These are phyloP conservation scores for Euproctis similis DNA, from an alignment of 2,888 invertebrate genomes.

Conservation along the genomic window DNA sequence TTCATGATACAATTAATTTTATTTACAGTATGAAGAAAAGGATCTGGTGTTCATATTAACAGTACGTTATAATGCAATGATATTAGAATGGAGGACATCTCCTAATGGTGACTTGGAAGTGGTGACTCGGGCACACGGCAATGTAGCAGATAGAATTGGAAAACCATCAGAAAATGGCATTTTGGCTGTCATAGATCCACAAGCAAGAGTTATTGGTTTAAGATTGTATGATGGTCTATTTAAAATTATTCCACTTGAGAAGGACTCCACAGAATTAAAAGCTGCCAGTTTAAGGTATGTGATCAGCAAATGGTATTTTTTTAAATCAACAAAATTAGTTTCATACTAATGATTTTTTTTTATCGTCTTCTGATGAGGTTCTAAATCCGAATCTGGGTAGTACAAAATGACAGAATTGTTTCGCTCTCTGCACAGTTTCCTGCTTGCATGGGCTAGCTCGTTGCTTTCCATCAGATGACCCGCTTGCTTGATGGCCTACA, in stretches of 20 bases:
- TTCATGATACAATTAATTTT: not conserved
- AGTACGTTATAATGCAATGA: conserved; percentile 96
- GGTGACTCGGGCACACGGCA: conserved; percentile 96
- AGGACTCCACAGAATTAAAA: conserved; percentile 94
- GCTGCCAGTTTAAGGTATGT: conserved; percentile 85
- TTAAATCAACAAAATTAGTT: no score
- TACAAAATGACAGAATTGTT: no score
- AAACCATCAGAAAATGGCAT: conserved; percentile 97
- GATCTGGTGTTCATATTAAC: conserved; percentile 96
- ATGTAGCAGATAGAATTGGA: conserved; percentile 95
- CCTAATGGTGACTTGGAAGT: conserved; percentile 90
- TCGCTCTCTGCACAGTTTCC: no score
- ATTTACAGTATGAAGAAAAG: conserved; percentile 88
- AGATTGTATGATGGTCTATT: conserved; percentile 97
- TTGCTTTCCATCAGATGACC: no score
- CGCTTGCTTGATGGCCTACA: no score
- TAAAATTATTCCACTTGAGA: conserved; percentile 97
- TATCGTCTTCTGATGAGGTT: no score
- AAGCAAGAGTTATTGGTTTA: conserved; percentile 95
- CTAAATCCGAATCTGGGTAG: no score
- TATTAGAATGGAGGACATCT: conserved; percentile 88
- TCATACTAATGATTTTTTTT: no score
- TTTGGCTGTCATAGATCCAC: conserved; percentile 96
- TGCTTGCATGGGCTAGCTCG: no score
- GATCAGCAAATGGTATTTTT: no score